Conservation (phyloP, 1,140 invertebrate species). For the Drosophila punjabiensis region DNA sequence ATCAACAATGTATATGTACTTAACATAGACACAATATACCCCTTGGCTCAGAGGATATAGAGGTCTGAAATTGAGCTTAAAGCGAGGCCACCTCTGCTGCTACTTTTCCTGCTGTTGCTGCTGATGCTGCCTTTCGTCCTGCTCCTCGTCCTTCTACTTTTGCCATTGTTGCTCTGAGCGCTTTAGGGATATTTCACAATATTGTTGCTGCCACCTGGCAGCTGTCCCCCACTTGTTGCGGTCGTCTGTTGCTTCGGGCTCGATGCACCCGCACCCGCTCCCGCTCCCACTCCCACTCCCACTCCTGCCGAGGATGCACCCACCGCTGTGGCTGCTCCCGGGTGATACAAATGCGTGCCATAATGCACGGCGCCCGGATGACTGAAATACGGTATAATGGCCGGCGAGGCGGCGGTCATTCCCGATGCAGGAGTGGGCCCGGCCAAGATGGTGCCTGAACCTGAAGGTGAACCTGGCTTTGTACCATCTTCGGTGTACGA, state of each 20-base stretch:
- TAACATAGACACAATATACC: not conserved
- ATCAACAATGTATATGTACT: no score
- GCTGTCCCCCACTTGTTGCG: constrained; percentile 72
- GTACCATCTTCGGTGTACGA: constrained; percentile 37
- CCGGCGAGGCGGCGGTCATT: constrained; percentile 51
- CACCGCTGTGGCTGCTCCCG: constrained; percentile 48
- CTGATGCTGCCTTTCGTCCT: not conserved
- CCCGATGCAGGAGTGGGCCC: constrained; percentile 17
- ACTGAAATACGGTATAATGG: constrained; percentile 76
- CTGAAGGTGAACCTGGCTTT: constrained; percentile 15
- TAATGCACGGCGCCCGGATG: constrained; percentile 80
- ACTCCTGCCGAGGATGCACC: constrained; percentile 26
- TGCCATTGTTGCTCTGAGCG: constrained; percentile 14
- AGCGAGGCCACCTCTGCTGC: constrained; percentile 5
- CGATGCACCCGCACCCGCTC: constrained; percentile 20
- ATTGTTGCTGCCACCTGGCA: constrained; percentile 68
- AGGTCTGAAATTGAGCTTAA: constrained; percentile 15
- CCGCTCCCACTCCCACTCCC: constrained; percentile 14
- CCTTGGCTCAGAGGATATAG: not conserved
- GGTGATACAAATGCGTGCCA: constrained; percentile 77
- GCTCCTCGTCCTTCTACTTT: constrained; percentile 1
- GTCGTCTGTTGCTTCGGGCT: constrained; percentile 40
- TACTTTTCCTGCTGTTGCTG: constrained; percentile 1
- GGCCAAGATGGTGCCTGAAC: constrained; percentile 6
- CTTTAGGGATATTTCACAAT: constrained; percentile 78